Conservation (phyloP, 2,888 invertebrate genomes). For the Acanthoscelides obtectus region DNA sequence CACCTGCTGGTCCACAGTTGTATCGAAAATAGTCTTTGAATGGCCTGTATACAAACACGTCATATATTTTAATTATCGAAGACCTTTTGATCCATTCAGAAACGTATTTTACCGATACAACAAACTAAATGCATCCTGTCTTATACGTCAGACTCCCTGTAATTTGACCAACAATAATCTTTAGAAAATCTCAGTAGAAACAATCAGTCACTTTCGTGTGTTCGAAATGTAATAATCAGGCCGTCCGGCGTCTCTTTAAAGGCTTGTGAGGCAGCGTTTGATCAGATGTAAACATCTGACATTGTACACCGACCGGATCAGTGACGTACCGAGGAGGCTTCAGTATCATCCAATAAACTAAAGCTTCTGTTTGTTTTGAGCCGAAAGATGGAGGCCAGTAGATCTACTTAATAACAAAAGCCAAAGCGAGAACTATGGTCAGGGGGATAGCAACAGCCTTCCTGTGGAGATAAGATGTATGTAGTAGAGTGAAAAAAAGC, state of each 20-base stretch:
- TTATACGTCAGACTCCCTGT: background rate
- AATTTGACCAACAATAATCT: background rate
- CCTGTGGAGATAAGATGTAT: no score
- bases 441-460: no score
- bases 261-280: background rate
- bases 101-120: background rate
- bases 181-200: background rate
- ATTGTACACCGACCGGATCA: background rate
- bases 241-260: background rate
- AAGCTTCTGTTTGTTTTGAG: no score
- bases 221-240: background rate
- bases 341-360: no score
- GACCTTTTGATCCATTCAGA: background rate
- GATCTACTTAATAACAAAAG: no score
- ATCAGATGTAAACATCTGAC: background rate
- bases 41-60: background rate
- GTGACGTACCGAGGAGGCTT: no score
- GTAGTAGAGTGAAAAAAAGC: no score
- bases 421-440: no score
- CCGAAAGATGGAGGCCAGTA: no score
- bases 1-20: background rate
- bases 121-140: background rate
- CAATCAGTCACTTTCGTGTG: background rate
- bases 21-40: background rate
- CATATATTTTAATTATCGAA: background rate